Evolutionary conservation across 2,113 vertebrate species (phyloP).

Genomic region (Rutilus rutilus): DNA sequence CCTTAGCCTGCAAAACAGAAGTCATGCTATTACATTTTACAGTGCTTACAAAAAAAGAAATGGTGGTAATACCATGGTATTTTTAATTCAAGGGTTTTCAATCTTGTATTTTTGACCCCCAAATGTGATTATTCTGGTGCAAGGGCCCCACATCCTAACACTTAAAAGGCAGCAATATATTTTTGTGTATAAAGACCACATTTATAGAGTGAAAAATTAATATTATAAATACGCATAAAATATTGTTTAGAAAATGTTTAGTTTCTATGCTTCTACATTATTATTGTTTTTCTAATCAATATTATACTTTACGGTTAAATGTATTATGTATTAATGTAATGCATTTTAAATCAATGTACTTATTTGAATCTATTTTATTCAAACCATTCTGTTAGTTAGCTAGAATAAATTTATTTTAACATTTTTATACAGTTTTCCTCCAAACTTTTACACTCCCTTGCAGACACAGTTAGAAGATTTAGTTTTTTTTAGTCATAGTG

Average conservation of each 20-base stretch:
- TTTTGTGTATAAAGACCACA: not conserved
- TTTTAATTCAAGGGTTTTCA: not conserved
- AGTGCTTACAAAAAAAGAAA: not conserved
- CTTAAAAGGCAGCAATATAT: not conserved
- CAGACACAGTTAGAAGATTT: not conserved
- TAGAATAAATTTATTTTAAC: not conserved
- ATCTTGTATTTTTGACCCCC: not conserved
- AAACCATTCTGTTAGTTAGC: not conserved
- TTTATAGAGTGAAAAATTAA: not conserved
- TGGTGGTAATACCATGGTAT: not conserved
- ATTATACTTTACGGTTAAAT: not conserved
- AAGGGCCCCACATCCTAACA: not conserved
- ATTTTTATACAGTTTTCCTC: too few species aligned
- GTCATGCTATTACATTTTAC: not conserved
- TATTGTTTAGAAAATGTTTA: not conserved
- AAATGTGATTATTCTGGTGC: not conserved
- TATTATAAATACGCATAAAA: not conserved
- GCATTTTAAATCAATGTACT: too few species aligned
- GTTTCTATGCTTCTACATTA: not conserved
- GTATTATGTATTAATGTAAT: not conserved
- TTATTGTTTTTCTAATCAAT: too few species aligned
- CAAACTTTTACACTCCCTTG: not conserved
- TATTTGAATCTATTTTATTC: too few species aligned
- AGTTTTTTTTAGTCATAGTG: not conserved
- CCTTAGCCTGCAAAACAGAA: conserved; percentile 33